These are phyloP conservation scores for Argyrosomus regius DNA, from an alignment of 2,797 vertebrate genomes.

Conservation along the genomic window DNA sequence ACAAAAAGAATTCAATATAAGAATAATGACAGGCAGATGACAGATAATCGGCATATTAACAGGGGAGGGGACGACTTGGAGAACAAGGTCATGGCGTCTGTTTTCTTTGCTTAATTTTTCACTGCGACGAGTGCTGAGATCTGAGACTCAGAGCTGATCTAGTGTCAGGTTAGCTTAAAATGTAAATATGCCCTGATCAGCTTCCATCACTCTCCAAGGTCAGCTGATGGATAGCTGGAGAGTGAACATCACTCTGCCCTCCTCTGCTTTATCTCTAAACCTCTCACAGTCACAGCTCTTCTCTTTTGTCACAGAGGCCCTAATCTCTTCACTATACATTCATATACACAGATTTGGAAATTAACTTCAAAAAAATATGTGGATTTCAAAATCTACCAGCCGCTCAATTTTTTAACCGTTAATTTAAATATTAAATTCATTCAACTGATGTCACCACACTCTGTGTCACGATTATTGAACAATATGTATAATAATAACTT, in stretches of 20 bases:
- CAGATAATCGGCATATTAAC: conserved; percentile 7
- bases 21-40: conserved; percentile 27
- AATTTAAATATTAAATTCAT: too few relatives aligned
- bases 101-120: conserved; percentile 3
- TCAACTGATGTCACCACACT: too few relatives aligned
- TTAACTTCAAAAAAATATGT: too few relatives aligned
- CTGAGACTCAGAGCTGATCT: background rate
- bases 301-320: background rate
- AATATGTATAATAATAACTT: too few relatives aligned
- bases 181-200: conserved; percentile 38
- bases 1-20: conserved; percentile 33
- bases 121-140: conserved; percentile 1
- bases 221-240: conserved; percentile 53
- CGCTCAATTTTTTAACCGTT: too few relatives aligned
- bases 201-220: conserved; percentile 56
- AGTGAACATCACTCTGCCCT: conserved; percentile 31
- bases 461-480: too few relatives aligned
- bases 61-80: background rate
- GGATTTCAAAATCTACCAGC: too few relatives aligned
- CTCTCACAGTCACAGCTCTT: conserved; percentile 12
- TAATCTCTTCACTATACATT: conserved; percentile 2
- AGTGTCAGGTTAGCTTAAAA: conserved; percentile 11
- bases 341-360: too few relatives aligned
- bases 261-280: conserved; percentile 31
- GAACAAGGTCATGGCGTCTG: conserved; percentile 8